phyloP scores from a whole-genome alignment of 2,797 vertebrate species.

The Anolis apletophallus region DNA sequence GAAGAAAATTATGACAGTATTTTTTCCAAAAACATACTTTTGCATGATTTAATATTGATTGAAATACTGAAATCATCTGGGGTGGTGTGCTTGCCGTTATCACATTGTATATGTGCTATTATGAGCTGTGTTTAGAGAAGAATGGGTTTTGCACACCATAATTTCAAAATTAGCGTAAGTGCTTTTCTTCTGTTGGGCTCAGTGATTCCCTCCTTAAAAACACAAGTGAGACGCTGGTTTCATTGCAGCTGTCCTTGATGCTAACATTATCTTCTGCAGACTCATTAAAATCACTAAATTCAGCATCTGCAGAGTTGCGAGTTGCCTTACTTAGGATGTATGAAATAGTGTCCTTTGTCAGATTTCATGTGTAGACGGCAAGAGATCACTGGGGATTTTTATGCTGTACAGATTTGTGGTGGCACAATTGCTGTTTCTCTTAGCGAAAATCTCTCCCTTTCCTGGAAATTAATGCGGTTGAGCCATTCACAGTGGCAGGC shows the following conservation, averaged over 20 bases:
- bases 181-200: background rate
- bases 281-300: conserved; percentile 1
- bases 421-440: conserved; percentile 18
- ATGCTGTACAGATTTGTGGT: background rate
- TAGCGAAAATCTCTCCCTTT: conserved; percentile 21
- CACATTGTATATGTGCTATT: conserved; percentile 28
- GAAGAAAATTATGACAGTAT: no score
- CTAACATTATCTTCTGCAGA: background rate
- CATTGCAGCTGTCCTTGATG: conserved; percentile 5
- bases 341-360: conserved; percentile 1
- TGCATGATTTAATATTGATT: background rate
- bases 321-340: background rate
- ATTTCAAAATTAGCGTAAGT: conserved; percentile 18
- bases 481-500: background rate
- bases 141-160: background rate
- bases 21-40: background rate
- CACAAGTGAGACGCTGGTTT: background rate
- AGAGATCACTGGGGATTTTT: background rate
- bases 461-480: background rate
- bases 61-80: background rate
- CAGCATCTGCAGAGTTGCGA: background rate
- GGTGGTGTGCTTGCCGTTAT: conserved; percentile 1
- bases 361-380: background rate
- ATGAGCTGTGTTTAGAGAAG: conserved; percentile 22
- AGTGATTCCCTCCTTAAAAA: conserved; percentile 29